These are phyloP conservation scores for Pipistrellus kuhlii DNA, from an alignment of 2,797 vertebrate genomes.

Conservation along the genomic window DNA sequence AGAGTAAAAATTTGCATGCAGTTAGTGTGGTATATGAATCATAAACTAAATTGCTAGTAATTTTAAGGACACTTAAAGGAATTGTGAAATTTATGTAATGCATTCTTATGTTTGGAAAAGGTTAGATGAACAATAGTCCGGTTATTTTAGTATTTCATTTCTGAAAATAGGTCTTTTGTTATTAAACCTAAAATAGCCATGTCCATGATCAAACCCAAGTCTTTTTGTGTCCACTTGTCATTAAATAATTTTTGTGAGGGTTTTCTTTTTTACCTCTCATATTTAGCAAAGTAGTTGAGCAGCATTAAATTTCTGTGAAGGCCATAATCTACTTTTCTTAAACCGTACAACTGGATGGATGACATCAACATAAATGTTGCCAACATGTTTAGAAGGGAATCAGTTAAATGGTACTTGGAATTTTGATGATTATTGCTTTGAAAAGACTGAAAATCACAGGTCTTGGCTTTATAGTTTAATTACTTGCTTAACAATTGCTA, in stretches of 20 bases:
- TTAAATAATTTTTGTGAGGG: slow-evolving; percentile 5
- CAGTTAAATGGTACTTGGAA: slow-evolving; percentile 78
- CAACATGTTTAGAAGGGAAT: slow-evolving; percentile 69
- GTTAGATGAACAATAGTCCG: slow-evolving; percentile 82
- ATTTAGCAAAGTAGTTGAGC: slow-evolving; percentile 20
- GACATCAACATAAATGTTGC: slow-evolving; percentile 61
- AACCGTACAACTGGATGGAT: slow-evolving; percentile 56
- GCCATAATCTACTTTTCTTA: slow-evolving; percentile 26
- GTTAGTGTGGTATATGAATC: slow-evolving; percentile 85
- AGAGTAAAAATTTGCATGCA: slow-evolving; percentile 72
- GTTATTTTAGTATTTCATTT: slow-evolving; percentile 81
- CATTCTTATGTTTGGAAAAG: slow-evolving; percentile 83
- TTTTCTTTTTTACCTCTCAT: slow-evolving; percentile 55
- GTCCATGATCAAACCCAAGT: slow-evolving; percentile 18
- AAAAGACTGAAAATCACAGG: slow-evolving; percentile 81
- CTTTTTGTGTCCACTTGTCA: background rate
- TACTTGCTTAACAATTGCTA: slow-evolving; percentile 82
- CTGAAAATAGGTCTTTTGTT: slow-evolving; percentile 63
- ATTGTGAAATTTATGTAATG: slow-evolving; percentile 87
- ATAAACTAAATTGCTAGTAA: slow-evolving; percentile 87
- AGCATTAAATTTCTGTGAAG: slow-evolving; percentile 59
- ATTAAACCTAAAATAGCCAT: slow-evolving; percentile 40
- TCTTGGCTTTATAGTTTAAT: slow-evolving; percentile 85
- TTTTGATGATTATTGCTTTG: slow-evolving; percentile 83
- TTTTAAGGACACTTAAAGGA: slow-evolving; percentile 88